Base-by-base conservation (phyloP, 1,140 invertebrate genomes). In the Solenopsis fugax region DNA sequence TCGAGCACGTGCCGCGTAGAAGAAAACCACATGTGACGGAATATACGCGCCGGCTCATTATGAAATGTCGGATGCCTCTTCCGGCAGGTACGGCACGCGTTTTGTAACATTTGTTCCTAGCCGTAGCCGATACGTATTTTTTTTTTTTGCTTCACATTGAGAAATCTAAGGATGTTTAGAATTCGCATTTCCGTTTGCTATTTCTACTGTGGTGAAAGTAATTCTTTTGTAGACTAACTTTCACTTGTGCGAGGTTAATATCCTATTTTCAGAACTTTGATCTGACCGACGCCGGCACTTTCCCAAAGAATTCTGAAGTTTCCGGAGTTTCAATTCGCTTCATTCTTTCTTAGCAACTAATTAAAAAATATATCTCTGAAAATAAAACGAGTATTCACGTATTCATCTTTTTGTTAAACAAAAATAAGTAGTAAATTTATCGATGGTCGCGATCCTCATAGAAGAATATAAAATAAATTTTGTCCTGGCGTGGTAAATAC, bases 1-100 rank as follows among this genome's bases (percentile, higher is more conserved):
- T 91, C 87, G 86, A 92, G 92, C 94, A 94, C 94, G 94, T 94
- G 94, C 93, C 93, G 84, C 75, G n/a, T 45, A 65, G 52, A 69
- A 86, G 90, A 91, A 91, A 91, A 78, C 87, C 92, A 94, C 92
- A 94, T 94, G 93, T 93, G 92, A 92, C 90, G 91, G 91, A 93
- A 94, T 92, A 93, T 91, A 89, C 81, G 88, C 90, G 92, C 85
- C 67, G 86, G 54, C 87, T 91, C 81, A 67, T 89, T 91, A 84
- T 58, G 54, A 48, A 60, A 81, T 67, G 75, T 67, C 71, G 56
- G 54, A 73, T 89, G 60, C 76, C 89, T 56, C 71, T 89, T 88
- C 82, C 88, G 86, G 73, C 82, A 76, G 45, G 24, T 84, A 84
- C 18, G 80, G n/a, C 29, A 34, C 16, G 21, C 29, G 21, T 86